Evolutionary conservation across 30 jellyfish, hydroid and myxozoan species (phyloP).

Genomic region (Chrysaora quinquecirrha): DNA sequence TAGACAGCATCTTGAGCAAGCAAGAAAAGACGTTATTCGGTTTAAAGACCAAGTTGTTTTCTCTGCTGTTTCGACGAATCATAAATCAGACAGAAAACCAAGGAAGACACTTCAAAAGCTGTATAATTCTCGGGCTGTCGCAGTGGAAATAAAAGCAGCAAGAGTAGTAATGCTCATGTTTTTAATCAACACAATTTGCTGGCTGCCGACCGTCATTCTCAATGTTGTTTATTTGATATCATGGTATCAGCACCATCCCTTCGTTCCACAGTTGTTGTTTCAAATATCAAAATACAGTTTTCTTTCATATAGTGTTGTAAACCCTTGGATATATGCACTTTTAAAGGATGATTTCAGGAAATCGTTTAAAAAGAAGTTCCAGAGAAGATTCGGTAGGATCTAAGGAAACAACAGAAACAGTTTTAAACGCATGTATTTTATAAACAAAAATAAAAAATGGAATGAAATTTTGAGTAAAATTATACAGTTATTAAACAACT

Average conservation of each 20-base stretch:
- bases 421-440: too few relatives aligned
- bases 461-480: too few relatives aligned
- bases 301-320: constrained; percentile 31
- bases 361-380: constrained; percentile 7
- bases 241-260: constrained; percentile 31
- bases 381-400: too few relatives aligned
- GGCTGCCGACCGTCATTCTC: constrained; percentile 60
- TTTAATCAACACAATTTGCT: constrained; percentile 44
- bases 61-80: not conserved
- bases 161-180: constrained; percentile 35
- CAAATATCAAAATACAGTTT: constrained; percentile 38
- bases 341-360: constrained; percentile 50
- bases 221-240: constrained; percentile 47
- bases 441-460: too few relatives aligned
- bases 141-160: constrained; percentile 63
- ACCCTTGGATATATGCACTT: constrained; percentile 62
- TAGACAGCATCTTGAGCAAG: constrained; percentile 38
- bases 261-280: not conserved
- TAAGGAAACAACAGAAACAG: too few relatives aligned
- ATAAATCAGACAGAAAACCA: not conserved
- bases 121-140: constrained; percentile 46
- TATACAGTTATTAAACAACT: too few relatives aligned
- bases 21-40: not conserved
- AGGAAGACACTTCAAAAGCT: constrained; percentile 21
- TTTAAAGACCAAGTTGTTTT: not conserved